Evolutionary conservation across 2,888 invertebrate genomes (phyloP).

Genomic region (Drosophila nr. fundita): DNA sequence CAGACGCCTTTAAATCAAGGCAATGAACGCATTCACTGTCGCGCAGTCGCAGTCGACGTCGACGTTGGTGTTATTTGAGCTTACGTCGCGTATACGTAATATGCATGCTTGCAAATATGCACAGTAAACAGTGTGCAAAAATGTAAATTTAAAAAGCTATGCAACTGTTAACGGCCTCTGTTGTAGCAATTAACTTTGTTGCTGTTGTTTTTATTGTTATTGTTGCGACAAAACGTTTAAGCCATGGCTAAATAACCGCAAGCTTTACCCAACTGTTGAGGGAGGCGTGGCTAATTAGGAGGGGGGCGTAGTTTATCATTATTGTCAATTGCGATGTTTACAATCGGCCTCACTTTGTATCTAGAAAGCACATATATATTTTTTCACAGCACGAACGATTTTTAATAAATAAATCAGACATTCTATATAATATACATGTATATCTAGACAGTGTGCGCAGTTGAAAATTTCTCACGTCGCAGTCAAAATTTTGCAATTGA

Average conservation of each 20-base stretch:
- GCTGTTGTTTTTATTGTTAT: slow-evolving; percentile 19
- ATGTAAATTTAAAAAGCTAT: slow-evolving; percentile 27
- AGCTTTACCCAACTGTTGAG: slow-evolving; percentile 23
- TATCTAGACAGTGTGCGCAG: slow-evolving; percentile 16
- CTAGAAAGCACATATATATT: slow-evolving; percentile 1
- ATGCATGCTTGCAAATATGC: slow-evolving; percentile 32
- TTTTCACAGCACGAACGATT: slow-evolving; percentile 28
- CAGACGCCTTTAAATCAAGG: slow-evolving; percentile 27
- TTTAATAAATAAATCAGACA: slow-evolving; percentile 39
- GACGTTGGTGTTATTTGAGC: slow-evolving; percentile 7
- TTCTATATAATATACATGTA: slow-evolving; percentile 3
- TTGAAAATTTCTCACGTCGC: background rate
- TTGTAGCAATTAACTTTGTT: background rate
- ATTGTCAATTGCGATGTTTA: slow-evolving; percentile 52
- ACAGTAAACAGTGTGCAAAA: slow-evolving; percentile 21
- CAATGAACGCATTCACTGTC: slow-evolving; percentile 32
- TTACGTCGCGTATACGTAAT: slow-evolving; percentile 61
- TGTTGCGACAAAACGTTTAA: slow-evolving; percentile 34
- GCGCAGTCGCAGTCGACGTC: slow-evolving; percentile 1
- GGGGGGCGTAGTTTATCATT: slow-evolving; percentile 32
- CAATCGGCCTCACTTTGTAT: slow-evolving; percentile 32
- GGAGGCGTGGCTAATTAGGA: slow-evolving; percentile 6
- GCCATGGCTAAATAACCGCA: slow-evolving; percentile 47
- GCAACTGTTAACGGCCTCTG: slow-evolving; percentile 33
- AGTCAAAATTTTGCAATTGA: slow-evolving; percentile 10